phyloP scores from a whole-genome alignment of 2,888 invertebrate species.

The Stegophylla sp. region DNA sequence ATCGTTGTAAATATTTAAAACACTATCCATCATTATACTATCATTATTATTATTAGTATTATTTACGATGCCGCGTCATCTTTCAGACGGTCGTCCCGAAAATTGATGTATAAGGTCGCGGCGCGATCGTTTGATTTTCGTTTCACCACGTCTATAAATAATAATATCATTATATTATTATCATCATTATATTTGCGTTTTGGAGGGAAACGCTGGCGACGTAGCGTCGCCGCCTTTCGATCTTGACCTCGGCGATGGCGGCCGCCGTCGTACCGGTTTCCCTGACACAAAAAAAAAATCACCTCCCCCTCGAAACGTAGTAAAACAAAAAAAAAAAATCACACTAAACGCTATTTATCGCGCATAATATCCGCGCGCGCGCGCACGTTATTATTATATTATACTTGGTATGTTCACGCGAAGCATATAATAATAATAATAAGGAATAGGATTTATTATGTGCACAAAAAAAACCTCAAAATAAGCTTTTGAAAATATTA shows the following conservation, averaged over 20 bases:
- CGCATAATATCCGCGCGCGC: no score
- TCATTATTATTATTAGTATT: no score
- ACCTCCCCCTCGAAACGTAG: background rate
- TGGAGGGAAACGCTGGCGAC: conserved; percentile 44
- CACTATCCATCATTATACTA: no score
- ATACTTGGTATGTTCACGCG: no score
- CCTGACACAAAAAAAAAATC: conserved; percentile 24
- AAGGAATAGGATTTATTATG: no score
- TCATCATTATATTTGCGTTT: background rate
- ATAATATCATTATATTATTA: background rate
- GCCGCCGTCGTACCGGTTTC: conserved; percentile 36
- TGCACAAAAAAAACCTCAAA: no score
- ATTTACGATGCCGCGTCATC: background rate
- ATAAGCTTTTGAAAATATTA: no score
- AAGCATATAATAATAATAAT: no score
- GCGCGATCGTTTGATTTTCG: background rate
- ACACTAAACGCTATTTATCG: background rate
- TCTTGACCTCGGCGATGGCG: conserved; percentile 49
- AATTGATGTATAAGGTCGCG: background rate
- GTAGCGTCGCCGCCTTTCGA: background rate
- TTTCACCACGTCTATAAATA: background rate
- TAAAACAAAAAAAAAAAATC: background rate
- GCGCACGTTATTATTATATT: no score
- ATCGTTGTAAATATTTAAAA: background rate
- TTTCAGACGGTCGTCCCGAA: background rate